Evolutionary conservation across 2,113 vertebrate genomes (phyloP).

Genomic region (Pituophis catenifer): DNA sequence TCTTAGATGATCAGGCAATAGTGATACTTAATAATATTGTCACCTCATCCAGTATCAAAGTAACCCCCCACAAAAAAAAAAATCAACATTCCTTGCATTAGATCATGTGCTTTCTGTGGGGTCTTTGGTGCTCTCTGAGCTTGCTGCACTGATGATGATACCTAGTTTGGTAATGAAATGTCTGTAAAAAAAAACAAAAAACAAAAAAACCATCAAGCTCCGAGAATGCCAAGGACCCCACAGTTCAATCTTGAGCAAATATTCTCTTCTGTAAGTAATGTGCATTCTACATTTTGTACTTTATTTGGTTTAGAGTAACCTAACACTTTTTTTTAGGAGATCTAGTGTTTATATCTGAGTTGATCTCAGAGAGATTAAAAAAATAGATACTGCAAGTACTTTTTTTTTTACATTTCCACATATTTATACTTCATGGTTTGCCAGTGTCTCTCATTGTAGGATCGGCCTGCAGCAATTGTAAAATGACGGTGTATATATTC

Average conservation of each 20-base stretch:
- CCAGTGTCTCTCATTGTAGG: conserved; percentile 48
- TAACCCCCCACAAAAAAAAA: not conserved
- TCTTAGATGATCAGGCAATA: not conserved
- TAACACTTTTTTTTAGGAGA: not conserved
- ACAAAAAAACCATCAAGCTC: not conserved
- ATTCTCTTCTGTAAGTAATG: not conserved
- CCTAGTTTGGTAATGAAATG: not conserved
- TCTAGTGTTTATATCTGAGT: not conserved
- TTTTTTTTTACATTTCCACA: not conserved
- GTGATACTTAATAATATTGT: not conserved
- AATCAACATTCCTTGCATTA: not conserved
- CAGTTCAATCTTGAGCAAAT: not conserved
- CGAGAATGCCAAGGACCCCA: not conserved
- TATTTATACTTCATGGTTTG: conserved; percentile 15
- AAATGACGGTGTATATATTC: conserved; percentile 59
- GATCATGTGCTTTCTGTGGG: not conserved
- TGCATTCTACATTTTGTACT: not conserved
- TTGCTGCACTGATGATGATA: not conserved
- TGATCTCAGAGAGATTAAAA: not conserved
- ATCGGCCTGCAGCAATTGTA: conserved; percentile 39
- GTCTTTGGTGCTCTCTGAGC: not conserved
- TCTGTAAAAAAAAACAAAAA: not conserved
- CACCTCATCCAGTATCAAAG: not conserved
- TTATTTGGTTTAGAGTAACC: not conserved
- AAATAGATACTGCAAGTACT: not conserved